phyloP scores from a whole-genome alignment of 2,797 vertebrate genomes.

The Ptychadena robeensis region DNA sequence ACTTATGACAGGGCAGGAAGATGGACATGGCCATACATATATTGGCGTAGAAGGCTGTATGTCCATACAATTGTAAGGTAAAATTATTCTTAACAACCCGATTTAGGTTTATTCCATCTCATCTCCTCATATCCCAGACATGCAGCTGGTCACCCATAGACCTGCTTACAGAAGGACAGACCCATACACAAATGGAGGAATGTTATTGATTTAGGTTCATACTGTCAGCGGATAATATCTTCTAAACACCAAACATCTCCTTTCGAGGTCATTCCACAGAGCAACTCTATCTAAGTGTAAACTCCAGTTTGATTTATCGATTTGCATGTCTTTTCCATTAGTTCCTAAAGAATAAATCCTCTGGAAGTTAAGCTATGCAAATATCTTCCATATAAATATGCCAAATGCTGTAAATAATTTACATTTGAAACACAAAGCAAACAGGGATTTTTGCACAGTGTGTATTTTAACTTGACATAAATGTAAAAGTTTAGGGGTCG shows the following conservation, averaged over 20 bases:
- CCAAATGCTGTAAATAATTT: background rate
- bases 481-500: background rate
- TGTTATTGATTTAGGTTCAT: too few relatives aligned
- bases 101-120: too few relatives aligned
- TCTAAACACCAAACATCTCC: too few relatives aligned
- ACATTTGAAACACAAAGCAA: background rate
- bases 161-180: background rate
- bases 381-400: background rate
- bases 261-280: too few relatives aligned
- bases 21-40: too few relatives aligned
- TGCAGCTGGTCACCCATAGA: conserved; percentile 1
- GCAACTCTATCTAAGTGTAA: background rate
- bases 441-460: background rate
- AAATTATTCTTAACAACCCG: too few relatives aligned
- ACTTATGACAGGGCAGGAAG: background rate
- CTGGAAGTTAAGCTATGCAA: background rate
- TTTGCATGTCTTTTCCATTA: background rate
- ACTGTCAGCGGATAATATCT: too few relatives aligned
- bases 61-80: too few relatives aligned
- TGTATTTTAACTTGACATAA: background rate
- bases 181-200: background rate
- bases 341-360: background rate
- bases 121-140: too few relatives aligned
- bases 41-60: too few relatives aligned
- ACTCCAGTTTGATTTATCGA: background rate